Conservation (phyloP, 2,113 vertebrate species). For the Eonycteris spelaea region DNA sequence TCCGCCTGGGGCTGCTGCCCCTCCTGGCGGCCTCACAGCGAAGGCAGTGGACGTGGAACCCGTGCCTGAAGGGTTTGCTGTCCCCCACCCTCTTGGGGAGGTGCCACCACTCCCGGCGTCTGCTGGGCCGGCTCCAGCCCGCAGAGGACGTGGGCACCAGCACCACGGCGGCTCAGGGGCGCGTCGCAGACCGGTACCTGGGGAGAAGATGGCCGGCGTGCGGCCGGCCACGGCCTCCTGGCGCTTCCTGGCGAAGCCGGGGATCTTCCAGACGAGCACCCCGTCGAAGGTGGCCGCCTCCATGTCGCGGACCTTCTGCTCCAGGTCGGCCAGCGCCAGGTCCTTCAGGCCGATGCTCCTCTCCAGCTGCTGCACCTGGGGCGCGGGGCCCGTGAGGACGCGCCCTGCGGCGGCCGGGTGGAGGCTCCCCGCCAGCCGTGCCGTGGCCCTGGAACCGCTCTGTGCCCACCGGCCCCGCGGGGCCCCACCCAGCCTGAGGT, state of each 20-base stretch:
- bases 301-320: constrained; percentile 86
- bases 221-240: constrained; percentile 90
- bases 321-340: constrained; percentile 89
- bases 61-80: too few species aligned
- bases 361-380: constrained; percentile 92
- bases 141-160: background rate
- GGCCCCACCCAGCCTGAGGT: accelerated
- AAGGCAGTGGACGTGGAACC: background rate
- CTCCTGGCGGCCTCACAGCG: background rate
- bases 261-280: constrained; percentile 94
- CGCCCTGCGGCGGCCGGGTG: accelerated
- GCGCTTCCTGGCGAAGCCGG: constrained; percentile 88
- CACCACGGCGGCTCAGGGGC: background rate
- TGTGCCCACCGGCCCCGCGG: accelerated
- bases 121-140: accelerated
- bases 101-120: accelerated
- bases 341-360: constrained; percentile 89
- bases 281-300: constrained; percentile 91
- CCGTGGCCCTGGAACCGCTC: too few species aligned
- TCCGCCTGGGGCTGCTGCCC: background rate
- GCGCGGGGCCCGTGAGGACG: accelerated
- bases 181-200: constrained; percentile 81
- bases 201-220: constrained; percentile 93
- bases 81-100: background rate
- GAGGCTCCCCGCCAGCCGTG: too few species aligned